These are phyloP conservation scores for Antennarius maculatus DNA, from an alignment of 2,797 vertebrate species.

Conservation along the genomic window DNA sequence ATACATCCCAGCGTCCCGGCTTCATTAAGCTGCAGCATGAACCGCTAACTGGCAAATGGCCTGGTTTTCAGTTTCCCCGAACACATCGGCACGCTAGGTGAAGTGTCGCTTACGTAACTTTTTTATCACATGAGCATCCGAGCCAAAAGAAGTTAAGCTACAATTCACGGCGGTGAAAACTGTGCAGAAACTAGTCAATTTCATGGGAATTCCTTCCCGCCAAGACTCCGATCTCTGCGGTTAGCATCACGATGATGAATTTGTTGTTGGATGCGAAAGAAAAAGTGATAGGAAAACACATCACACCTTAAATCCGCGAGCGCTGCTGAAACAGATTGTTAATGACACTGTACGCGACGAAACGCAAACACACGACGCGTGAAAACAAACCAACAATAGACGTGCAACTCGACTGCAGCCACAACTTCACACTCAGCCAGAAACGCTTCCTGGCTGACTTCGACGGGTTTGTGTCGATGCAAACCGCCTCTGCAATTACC, in stretches of 20 bases:
- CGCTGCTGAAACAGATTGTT: too few relatives aligned
- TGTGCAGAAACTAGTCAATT: not conserved
- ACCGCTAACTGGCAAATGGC: conserved; percentile 53
- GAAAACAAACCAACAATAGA: too few relatives aligned
- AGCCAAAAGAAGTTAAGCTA: conserved; percentile 8
- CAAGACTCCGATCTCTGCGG: not conserved
- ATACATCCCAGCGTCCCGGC: conserved; percentile 8
- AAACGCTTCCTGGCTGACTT: too few relatives aligned
- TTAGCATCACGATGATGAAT: not conserved
- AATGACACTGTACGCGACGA: too few relatives aligned
- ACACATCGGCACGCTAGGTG: conserved; percentile 29
- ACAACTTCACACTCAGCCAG: too few relatives aligned
- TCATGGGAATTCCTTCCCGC: not conserved
- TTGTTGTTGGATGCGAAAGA: too few relatives aligned
- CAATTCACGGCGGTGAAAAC: conserved; percentile 23
- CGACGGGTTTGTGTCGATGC: too few relatives aligned
- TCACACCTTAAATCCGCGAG: too few relatives aligned
- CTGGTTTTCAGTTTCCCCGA: conserved; percentile 32
- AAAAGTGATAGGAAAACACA: too few relatives aligned
- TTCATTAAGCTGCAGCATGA: conserved; percentile 51
- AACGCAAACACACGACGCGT: too few relatives aligned
- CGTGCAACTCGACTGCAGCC: too few relatives aligned
- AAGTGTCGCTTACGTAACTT: conserved; percentile 36
- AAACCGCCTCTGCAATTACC: conserved; percentile 28
- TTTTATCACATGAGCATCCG: conserved; percentile 26